phyloP scores from a whole-genome alignment of 2,888 invertebrate species.

The Heliconius aoede region DNA sequence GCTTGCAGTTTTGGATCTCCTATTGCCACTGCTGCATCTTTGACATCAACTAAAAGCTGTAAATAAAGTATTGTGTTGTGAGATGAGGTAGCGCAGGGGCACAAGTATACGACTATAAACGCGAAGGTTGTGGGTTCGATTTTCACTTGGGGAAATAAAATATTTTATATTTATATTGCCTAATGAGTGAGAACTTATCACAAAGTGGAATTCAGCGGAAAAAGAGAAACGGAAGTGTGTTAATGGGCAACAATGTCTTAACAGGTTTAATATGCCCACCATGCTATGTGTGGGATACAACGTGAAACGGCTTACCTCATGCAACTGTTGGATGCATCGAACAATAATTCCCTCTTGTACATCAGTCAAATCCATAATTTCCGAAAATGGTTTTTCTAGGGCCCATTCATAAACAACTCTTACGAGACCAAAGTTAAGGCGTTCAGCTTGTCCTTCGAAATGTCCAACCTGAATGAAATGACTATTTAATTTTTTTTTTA shows the following conservation, averaged over 20 bases:
- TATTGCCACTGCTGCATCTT: slow-evolving; percentile 95
- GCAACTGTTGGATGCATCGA: slow-evolving; percentile 97
- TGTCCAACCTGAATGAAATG: slow-evolving; percentile 67
- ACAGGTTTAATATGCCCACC: too few species aligned
- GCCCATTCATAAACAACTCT: slow-evolving; percentile 99
- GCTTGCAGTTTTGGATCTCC: slow-evolving; percentile 95
- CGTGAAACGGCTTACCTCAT: slow-evolving; percentile 86
- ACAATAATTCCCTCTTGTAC: slow-evolving; percentile 99
- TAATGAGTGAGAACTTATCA: too few species aligned
- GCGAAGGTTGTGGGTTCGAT: too few species aligned
- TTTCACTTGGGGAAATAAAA: too few species aligned
- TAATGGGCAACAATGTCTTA: too few species aligned
- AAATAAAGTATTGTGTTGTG: slow-evolving; percentile 18
- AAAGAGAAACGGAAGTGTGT: too few species aligned
- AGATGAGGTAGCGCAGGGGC: too few species aligned
- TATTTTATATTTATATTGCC: too few species aligned
- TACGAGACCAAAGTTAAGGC: slow-evolving; percentile 93
- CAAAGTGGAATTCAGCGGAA: too few species aligned
- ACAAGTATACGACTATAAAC: too few species aligned
- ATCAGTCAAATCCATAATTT: slow-evolving; percentile 96
- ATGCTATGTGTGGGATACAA: too few species aligned
- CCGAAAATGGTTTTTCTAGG: slow-evolving; percentile 94
- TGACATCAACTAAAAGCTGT: slow-evolving; percentile 87
- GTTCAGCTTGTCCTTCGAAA: slow-evolving; percentile 72
- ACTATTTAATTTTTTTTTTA: neutral